These are phyloP conservation scores for Ischnura elegans DNA, from an alignment of 2,888 invertebrate genomes.

Conservation along the genomic window DNA sequence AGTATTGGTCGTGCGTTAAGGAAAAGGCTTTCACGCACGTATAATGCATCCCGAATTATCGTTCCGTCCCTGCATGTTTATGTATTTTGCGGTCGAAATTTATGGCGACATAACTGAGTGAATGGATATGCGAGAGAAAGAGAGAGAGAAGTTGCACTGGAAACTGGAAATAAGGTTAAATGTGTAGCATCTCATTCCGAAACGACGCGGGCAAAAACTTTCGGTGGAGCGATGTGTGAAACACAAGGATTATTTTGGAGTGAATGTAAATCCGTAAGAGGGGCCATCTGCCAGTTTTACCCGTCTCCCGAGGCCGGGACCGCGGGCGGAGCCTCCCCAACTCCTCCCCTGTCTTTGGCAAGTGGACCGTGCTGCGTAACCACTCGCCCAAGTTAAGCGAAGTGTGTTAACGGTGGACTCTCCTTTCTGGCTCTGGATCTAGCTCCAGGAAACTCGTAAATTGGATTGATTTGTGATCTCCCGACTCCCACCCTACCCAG, in stretches of 20 bases:
- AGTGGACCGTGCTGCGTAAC: background rate
- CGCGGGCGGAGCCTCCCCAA: background rate
- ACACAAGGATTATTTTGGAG: background rate
- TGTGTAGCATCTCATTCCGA: no score
- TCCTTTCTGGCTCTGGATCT: background rate
- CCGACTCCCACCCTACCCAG: background rate
- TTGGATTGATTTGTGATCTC: background rate
- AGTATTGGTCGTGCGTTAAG: no score
- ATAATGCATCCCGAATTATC: no score
- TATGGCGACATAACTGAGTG: no score
- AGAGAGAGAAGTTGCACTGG: no score
- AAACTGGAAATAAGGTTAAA: no score
- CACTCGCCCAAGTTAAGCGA: background rate
- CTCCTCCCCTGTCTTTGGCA: background rate
- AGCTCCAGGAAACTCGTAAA: background rate
- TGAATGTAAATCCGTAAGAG: background rate
- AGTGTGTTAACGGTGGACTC: background rate
- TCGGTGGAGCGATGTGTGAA: background rate
- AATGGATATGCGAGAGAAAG: no score
- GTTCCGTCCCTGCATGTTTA: no score
- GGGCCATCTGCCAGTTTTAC: background rate
- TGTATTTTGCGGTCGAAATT: no score
- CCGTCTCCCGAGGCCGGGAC: background rate
- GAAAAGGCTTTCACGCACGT: no score
- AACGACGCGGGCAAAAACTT: background rate